These are phyloP conservation scores for Archilochus colubris DNA, from an alignment of 2,113 vertebrate species.

Conservation along the genomic window DNA sequence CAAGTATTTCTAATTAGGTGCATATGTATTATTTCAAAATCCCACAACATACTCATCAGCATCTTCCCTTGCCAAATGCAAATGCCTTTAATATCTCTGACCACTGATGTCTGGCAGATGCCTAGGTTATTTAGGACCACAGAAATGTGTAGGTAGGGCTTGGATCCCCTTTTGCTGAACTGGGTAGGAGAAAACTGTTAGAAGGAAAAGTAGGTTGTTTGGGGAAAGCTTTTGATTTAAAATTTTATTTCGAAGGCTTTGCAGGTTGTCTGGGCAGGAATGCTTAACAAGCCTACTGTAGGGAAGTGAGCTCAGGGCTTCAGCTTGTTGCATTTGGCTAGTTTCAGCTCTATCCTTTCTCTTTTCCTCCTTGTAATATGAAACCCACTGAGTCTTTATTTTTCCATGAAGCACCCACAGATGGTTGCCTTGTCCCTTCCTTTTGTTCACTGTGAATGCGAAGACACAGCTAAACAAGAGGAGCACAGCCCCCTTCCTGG, in stretches of 20 bases:
- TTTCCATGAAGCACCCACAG: constrained; percentile 12
- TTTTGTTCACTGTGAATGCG: constrained; percentile 17
- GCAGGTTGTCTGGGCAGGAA: neutral
- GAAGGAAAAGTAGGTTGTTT: neutral
- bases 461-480: constrained; percentile 35
- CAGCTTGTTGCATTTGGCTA: neutral
- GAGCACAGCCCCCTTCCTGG: constrained; percentile 23
- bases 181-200: neutral
- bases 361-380: neutral
- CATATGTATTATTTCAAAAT: neutral
- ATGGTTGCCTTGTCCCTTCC: neutral
- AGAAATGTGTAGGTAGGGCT: neutral
- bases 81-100: neutral
- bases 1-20: neutral
- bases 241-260: constrained; percentile 9
- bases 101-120: neutral
- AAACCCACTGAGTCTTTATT: neutral
- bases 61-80: neutral
- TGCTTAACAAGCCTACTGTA: neutral
- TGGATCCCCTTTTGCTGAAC: neutral
- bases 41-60: neutral
- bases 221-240: constrained; percentile 10
- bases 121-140: neutral
- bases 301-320: neutral
- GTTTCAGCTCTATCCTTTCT: constrained; percentile 3